Evolutionary conservation across 2,113 vertebrate genomes (phyloP).

Genomic region (Bubo blakistoni): DNA sequence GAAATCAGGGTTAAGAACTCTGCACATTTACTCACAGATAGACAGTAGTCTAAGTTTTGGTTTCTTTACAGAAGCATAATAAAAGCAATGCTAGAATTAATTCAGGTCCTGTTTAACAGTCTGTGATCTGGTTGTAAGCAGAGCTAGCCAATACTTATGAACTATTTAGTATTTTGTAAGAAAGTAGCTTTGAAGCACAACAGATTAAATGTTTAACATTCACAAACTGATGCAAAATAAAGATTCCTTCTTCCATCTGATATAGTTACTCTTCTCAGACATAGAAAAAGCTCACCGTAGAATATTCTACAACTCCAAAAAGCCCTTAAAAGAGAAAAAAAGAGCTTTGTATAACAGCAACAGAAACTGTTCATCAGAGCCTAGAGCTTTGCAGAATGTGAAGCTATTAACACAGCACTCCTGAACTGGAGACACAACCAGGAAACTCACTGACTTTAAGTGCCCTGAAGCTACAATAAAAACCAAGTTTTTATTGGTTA

Average conservation of each 20-base stretch:
- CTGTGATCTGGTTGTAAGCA: not conserved
- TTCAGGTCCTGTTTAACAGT: not conserved
- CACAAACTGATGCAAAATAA: not conserved
- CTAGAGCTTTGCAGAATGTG: not conserved
- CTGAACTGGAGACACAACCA: not conserved
- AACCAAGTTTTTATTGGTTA: not conserved
- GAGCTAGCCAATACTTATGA: not conserved
- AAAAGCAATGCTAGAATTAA: not conserved
- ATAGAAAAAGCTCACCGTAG: not conserved
- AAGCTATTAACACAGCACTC: not conserved
- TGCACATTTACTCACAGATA: not conserved
- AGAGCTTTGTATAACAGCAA: not conserved
- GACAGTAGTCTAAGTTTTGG: not conserved
- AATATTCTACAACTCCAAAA: not conserved
- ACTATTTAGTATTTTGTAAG: not conserved
- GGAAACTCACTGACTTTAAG: not conserved
- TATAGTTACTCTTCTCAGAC: not conserved
- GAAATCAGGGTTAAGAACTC: not conserved
- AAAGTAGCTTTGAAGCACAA: not conserved
- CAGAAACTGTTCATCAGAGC: not conserved
- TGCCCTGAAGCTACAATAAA: not conserved
- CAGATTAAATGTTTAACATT: not conserved
- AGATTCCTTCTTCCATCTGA: not conserved
- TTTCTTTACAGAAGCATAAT: not conserved
- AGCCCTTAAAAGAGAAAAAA: not conserved